Conservation (phyloP, 2,113 vertebrate species). For the Callipepla squamata region DNA sequence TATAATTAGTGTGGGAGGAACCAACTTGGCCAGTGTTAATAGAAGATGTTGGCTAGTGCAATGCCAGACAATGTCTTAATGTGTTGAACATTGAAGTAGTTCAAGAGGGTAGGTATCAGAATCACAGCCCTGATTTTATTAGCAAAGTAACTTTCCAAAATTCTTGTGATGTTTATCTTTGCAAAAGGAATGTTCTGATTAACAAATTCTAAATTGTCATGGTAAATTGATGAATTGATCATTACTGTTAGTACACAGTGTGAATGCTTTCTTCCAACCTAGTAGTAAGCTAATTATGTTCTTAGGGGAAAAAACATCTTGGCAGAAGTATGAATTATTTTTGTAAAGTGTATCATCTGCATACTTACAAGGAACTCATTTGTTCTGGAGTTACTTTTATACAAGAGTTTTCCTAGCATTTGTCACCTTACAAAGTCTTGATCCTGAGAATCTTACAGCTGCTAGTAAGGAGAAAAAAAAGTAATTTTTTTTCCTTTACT, state of each 20-base stretch:
- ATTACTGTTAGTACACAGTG: background rate
- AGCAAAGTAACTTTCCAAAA: background rate
- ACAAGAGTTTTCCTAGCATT: background rate
- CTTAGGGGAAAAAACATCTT: background rate
- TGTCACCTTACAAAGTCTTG: background rate
- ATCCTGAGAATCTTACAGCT: background rate
- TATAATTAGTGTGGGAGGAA: slow-evolving; percentile 14
- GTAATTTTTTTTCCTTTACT: background rate
- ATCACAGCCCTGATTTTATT: background rate
- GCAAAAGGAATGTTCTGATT: background rate
- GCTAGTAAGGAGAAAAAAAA: background rate
- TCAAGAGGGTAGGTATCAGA: slow-evolving; percentile 34
- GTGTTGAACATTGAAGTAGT: background rate
- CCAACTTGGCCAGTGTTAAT: slow-evolving; percentile 16
- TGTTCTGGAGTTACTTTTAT: background rate
- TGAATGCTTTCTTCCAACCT: background rate
- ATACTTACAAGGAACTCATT: background rate
- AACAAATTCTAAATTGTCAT: background rate
- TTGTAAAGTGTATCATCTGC: background rate
- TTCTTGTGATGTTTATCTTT: background rate
- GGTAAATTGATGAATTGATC: background rate
- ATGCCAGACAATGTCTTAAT: background rate
- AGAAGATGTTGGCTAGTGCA: background rate
- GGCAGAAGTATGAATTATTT: background rate
- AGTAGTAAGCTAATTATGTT: background rate